These are phyloP conservation scores for Tolmerus cingulatus DNA, from an alignment of 2,888 invertebrate species.

Conservation along the genomic window DNA sequence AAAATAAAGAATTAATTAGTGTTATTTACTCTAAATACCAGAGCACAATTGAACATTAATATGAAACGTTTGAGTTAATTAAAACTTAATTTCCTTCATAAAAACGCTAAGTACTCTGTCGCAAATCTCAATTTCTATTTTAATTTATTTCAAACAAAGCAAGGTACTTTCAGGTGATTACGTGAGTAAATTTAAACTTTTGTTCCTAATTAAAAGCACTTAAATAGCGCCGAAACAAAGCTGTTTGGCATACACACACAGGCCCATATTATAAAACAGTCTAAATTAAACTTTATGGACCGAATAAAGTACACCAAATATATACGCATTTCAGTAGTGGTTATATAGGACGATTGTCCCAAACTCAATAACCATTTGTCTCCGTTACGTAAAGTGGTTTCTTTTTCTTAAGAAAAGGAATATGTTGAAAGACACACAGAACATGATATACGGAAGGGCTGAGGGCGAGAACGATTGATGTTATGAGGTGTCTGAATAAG, in stretches of 20 bases:
- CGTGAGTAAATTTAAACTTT: not conserved
- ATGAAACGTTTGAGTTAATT: not conserved
- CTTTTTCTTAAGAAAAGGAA: slow-evolving; percentile 3
- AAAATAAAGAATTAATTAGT: not conserved
- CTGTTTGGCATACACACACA: not conserved
- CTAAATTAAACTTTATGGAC: not conserved
- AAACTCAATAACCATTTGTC: slow-evolving; percentile 35
- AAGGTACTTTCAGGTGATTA: not conserved
- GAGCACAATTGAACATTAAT: not conserved
- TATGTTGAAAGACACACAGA: slow-evolving; percentile 14
- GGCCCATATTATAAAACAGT: not conserved
- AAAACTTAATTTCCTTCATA: not conserved
- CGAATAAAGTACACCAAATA: not conserved
- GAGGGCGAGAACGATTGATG: slow-evolving; percentile 18
- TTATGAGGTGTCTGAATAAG: slow-evolving; percentile 35
- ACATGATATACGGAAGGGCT: not conserved
- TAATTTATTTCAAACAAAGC: not conserved
- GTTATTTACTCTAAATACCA: not conserved
- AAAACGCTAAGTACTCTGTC: not conserved
- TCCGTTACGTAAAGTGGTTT: slow-evolving; percentile 37
- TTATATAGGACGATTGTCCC: slow-evolving; percentile 9
- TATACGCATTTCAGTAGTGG: not conserved
- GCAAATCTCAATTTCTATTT: not conserved
- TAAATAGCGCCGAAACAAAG: not conserved
- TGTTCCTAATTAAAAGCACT: not conserved